phyloP scores from a whole-genome alignment of 2,797 vertebrate species.

The Pygocentrus nattereri region DNA sequence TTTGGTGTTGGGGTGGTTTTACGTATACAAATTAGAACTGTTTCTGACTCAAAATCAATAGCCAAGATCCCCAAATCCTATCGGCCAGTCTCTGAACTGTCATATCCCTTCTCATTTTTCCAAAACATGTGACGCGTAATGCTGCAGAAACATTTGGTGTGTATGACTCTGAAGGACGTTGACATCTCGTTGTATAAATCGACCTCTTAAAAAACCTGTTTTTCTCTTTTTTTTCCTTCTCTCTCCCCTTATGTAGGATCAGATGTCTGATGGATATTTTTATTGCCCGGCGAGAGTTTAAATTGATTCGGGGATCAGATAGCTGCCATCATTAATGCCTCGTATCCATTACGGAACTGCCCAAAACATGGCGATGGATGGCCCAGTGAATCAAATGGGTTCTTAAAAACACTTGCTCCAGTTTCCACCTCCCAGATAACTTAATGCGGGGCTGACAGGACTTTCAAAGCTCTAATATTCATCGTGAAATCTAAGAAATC shows the following conservation, averaged over 20 bases:
- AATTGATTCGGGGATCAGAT: constrained; percentile 67
- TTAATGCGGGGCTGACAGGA: constrained; percentile 37
- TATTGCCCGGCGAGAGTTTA: constrained; percentile 63
- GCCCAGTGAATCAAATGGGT: constrained; percentile 58
- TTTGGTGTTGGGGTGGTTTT: background rate
- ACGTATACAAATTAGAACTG: constrained; percentile 9
- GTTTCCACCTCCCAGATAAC: constrained; percentile 54
- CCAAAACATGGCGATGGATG: constrained; percentile 53
- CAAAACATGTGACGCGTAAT: constrained; percentile 35
- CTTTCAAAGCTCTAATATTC: constrained; percentile 13
- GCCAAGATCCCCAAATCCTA: background rate
- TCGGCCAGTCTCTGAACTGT: constrained; percentile 26
- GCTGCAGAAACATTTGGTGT: constrained; percentile 43
- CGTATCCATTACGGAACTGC: constrained; percentile 75
- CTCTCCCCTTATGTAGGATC: constrained; percentile 68
- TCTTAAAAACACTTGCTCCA: constrained; percentile 48
- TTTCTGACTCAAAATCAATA: constrained; percentile 54
- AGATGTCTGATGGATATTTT: constrained; percentile 70
- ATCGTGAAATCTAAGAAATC: constrained; percentile 28
- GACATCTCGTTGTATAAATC: constrained; percentile 56
- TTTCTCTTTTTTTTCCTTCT: constrained; percentile 52
- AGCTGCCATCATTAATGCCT: constrained; percentile 71
- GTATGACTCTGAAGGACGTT: constrained; percentile 36
- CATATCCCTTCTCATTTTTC: constrained; percentile 31
- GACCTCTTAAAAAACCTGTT: constrained; percentile 65